A percentile compares a stretch with the other conserved stretches of the same genome.
These are phyloP conservation scores for Pseudois nayaur DNA, from an alignment of 2,113 vertebrate species.

Conservation along the genomic window DNA sequence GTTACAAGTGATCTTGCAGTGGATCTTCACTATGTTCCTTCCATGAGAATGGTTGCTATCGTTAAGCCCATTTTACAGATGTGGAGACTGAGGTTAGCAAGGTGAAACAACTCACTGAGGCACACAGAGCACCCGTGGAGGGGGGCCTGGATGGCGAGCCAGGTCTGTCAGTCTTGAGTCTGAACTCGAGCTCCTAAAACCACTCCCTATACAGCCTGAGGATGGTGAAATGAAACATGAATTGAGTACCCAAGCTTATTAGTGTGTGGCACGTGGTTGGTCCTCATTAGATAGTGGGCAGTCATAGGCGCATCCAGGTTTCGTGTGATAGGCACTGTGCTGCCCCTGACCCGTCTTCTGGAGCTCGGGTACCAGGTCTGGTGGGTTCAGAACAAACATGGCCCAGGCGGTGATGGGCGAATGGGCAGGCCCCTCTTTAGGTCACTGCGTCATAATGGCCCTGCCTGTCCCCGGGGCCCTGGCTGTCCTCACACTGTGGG, in stretches of 20 bases:
- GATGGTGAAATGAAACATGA: neutral
- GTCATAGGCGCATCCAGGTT: neutral
- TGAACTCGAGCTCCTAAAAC: neutral
- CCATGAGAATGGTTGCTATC: neutral
- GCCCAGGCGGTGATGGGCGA: neutral
- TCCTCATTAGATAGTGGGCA: neutral
- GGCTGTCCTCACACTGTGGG: neutral
- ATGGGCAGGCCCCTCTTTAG: neutral
- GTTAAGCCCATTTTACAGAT: neutral
- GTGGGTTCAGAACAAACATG: neutral
- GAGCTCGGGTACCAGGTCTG: neutral
- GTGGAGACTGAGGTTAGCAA: neutral
- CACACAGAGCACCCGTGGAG: neutral
- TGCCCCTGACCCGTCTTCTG: neutral
- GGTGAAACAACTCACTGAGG: neutral
- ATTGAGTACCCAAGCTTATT: neutral
- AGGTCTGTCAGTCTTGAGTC: neutral
- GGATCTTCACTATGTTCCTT: neutral
- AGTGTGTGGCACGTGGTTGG: neutral
- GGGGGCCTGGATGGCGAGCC: neutral
- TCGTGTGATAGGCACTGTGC: fast-evolving
- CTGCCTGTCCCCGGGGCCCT: neutral
- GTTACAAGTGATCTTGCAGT: fast-evolving
- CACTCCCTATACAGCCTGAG: neutral
- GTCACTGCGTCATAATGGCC: neutral